These are phyloP conservation scores for Beaufortia kweichowensis DNA, from an alignment of 2,113 vertebrate species.

Conservation along the genomic window DNA sequence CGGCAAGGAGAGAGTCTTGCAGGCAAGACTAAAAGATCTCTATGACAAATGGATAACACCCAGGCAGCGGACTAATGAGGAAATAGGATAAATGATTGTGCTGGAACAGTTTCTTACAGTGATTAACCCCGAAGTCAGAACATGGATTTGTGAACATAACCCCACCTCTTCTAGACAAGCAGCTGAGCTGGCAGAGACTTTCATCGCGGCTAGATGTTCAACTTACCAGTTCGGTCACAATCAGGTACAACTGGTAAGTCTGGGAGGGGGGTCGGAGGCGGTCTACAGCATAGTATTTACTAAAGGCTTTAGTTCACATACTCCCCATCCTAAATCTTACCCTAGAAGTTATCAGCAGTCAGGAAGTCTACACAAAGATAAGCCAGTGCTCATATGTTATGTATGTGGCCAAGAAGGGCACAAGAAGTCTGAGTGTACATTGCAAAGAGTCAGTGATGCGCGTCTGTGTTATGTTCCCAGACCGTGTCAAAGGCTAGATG, in stretches of 20 bases:
- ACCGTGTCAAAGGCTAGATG: not conserved
- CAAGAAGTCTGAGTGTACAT: not conserved
- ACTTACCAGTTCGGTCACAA: not conserved
- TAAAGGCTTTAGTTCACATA: not conserved
- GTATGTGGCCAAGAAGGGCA: not conserved
- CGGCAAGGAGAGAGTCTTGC: not conserved
- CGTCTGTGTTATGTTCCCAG: not conserved
- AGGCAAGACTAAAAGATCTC: not conserved
- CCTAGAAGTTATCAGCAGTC: not conserved
- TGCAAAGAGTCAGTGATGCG: not conserved
- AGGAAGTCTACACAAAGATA: not conserved
- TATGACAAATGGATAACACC: slow-evolving; percentile 22
- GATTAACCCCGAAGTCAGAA: not conserved
- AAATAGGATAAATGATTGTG: not conserved
- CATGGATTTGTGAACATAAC: not conserved
- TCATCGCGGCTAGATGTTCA: not conserved
- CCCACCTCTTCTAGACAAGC: not conserved
- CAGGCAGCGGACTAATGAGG: not conserved
- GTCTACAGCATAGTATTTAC: not conserved
- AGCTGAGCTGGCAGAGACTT: not conserved
- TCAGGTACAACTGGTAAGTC: not conserved
- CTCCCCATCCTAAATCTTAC: not conserved
- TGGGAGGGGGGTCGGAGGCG: not conserved
- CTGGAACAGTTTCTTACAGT: slow-evolving; percentile 5
- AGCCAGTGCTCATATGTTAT: not conserved